These are phyloP conservation scores for Takifugu rubripes DNA, from an alignment of 2,797 vertebrate genomes.

Conservation along the genomic window DNA sequence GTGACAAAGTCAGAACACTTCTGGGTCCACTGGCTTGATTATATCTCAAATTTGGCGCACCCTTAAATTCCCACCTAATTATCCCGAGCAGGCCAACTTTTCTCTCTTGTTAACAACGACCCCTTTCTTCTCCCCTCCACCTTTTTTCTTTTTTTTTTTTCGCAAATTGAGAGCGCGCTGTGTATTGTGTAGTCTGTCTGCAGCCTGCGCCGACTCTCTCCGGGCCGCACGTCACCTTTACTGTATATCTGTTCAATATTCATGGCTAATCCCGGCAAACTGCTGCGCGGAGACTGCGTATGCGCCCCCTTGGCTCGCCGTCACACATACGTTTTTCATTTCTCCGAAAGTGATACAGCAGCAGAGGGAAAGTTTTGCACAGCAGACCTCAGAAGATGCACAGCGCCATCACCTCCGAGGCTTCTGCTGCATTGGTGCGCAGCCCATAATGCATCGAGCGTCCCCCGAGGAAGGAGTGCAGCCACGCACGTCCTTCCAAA, in stretches of 20 bases:
- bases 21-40: slow-evolving; percentile 50
- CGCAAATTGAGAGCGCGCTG: slow-evolving; percentile 51
- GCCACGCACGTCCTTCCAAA: slow-evolving; percentile 32
- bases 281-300: slow-evolving; percentile 25
- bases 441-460: slow-evolving; percentile 39
- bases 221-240: not conserved
- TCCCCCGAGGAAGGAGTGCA: slow-evolving; percentile 36
- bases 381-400: slow-evolving; percentile 53
- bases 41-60: slow-evolving; percentile 51
- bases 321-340: slow-evolving; percentile 63
- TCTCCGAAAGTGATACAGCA: slow-evolving; percentile 45
- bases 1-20: slow-evolving; percentile 37
- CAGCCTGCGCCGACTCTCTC: slow-evolving; percentile 10
- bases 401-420: slow-evolving; percentile 52
- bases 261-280: slow-evolving; percentile 51
- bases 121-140: slow-evolving; percentile 53
- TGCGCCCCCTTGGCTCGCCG: slow-evolving; percentile 44
- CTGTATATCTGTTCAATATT: slow-evolving; percentile 34
- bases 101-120: slow-evolving; percentile 57
- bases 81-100: slow-evolving; percentile 49
- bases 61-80: slow-evolving; percentile 65
- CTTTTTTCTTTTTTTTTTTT: slow-evolving; percentile 44
- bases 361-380: slow-evolving; percentile 56
- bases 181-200: slow-evolving; percentile 54
- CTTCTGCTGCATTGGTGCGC: slow-evolving; percentile 31